Evolutionary conservation across 92 coral and sea anemone species (phyloP).

Genomic region (Scolanthus callimorphus): DNA sequence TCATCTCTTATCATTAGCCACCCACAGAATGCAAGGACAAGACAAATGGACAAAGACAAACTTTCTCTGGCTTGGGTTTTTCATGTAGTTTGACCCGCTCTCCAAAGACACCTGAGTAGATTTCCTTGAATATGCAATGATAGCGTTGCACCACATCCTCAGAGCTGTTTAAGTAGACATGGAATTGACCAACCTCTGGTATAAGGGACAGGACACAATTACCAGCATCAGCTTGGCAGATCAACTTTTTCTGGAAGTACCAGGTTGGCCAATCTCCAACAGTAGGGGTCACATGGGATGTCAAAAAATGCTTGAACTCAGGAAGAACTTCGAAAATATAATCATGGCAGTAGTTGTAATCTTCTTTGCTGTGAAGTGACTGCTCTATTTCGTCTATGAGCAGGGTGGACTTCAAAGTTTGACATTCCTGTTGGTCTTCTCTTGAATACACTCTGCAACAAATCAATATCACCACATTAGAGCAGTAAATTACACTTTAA

Average conservation of each 20-base stretch:
- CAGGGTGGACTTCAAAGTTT: conserved; percentile 31
- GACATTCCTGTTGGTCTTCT: conserved; percentile 34
- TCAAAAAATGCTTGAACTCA: conserved; percentile 24
- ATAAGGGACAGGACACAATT: conserved; percentile 9
- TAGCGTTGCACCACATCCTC: conserved; percentile 46
- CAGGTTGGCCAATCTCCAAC: conserved; percentile 64
- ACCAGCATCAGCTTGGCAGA: conserved; percentile 8
- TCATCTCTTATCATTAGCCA: conserved; percentile 33
- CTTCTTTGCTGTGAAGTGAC: conserved; percentile 29
- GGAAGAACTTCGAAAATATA: conserved; percentile 38
- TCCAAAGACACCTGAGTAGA: conserved; percentile 34
- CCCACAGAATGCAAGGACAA: conserved; percentile 46
- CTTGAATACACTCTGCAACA: conserved; percentile 47
- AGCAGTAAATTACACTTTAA: no score
- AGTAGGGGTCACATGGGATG: conserved; percentile 18
- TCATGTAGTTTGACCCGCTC: conserved; percentile 2
- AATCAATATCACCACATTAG: no score
- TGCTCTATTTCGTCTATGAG: conserved; percentile 54
- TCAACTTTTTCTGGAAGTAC: conserved; percentile 51
- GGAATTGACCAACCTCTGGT: conserved; percentile 56
- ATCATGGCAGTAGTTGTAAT: conserved; percentile 32
- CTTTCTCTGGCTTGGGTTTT: conserved; percentile 37
- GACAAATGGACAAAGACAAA: conserved; percentile 36
- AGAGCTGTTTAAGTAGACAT: conserved; percentile 39
- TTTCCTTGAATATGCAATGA: conserved; percentile 28